phyloP scores from a whole-genome alignment of 2,797 vertebrate species.

The Toxotes lorentzi region DNA sequence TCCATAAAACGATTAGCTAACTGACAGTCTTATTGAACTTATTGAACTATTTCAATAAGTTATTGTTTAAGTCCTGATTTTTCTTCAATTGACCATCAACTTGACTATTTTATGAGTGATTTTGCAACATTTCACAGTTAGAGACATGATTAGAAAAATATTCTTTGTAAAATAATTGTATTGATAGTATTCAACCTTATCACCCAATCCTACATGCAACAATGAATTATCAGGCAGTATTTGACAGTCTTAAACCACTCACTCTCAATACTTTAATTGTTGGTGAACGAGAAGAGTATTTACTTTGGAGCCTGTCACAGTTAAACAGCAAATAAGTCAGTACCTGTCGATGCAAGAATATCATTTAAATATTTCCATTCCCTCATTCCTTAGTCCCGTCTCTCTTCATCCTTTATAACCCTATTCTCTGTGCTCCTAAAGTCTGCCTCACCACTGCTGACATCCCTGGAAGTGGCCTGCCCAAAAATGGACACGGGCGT shows the following conservation, averaged over 20 bases:
- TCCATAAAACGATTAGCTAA: background rate
- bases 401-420: background rate
- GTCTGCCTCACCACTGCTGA: slow-evolving; percentile 47
- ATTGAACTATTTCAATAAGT: background rate
- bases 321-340: background rate
- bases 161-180: background rate
- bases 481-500: slow-evolving; percentile 71
- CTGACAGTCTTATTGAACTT: background rate
- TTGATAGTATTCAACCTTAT: background rate
- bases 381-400: background rate
- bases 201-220: background rate
- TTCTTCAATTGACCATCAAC: background rate
- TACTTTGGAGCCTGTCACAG: background rate
- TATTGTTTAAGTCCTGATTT: background rate
- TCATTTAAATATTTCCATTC: slow-evolving; percentile 28
- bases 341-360: background rate
- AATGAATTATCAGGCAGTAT: background rate
- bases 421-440: background rate
- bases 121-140: background rate
- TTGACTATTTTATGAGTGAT: too few species aligned
- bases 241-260: too few species aligned
- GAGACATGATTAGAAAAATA: background rate
- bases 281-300: too few species aligned
- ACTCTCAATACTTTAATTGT: too few species aligned
- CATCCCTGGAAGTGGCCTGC: slow-evolving; percentile 61